Evolutionary conservation across 2,113 vertebrate genomes (phyloP), one percentile per base, ranked within the genome.

Genomic region (Suricata suricatta): DNA sequence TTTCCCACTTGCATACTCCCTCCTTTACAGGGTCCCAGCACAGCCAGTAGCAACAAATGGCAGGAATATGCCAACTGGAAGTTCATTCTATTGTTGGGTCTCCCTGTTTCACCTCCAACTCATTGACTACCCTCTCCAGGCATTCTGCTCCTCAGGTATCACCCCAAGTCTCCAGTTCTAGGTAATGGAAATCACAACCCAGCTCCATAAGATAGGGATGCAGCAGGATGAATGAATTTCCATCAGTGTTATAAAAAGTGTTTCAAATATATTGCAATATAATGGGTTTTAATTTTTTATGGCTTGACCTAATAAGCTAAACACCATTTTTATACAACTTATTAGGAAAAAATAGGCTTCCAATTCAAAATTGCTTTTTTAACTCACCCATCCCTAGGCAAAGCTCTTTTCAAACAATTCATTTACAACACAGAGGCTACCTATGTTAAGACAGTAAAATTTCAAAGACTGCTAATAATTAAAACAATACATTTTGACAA

Each of bases 401-500:
- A 82, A 87, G 64, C 76, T 12, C 41, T 82, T 79, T 97, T 83
- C 16, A 93, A 95, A 90, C 10, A 96, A 79, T 87, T 86, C 63
- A 38, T 87, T 97, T 88, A 72, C 10, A 90, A 86, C 33, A 87
- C 16, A 89, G n/a, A 93, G 21, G 2, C 44, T 89, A 93, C 29
- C 88, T 81, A 81, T 52, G 68, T 66, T 72, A 77, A 85, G 79
- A 93, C 31, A 68, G 7, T 95, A 87, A 90, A 90, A 90, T 77
- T 86, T 86, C 8, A 92, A 63, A 71, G 64, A 93, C 3, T 66
- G 7, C 57, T 54, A 82, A 31, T 64, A 89, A 94, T 77, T 63
- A 82, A 96, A 94, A 83, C 63, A 95, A 95, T 77, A 82, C 23
- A 89, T 88, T 97, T 66, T 96, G 23, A 96, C 60, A 86, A 93